Base-by-base conservation (phyloP, 2,888 invertebrate species). In the Thalpophila matura region DNA sequence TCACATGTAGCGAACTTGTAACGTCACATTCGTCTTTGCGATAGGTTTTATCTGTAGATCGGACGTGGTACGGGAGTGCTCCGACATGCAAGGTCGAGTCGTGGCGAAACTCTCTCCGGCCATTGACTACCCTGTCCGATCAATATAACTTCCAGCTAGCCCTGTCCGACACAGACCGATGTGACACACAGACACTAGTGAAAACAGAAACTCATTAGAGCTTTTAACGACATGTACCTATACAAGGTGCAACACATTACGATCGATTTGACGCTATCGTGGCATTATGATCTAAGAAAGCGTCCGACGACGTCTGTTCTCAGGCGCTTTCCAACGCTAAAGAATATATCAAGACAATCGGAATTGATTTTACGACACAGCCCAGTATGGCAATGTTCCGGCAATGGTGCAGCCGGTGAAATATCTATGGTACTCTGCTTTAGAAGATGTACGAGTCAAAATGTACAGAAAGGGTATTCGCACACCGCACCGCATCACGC, bases 151-250 rank as follows among this genome's bases (percentile, higher is more conserved):
- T 74, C 80, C 79, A 31, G 54, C 55, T 45, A 51, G 33, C n/a
- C 68, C 65, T 68, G 71, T 68, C 67, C 42, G 57, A 57, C 42
- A 27, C 58, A 54, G 53, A 74, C 73, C 80, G 72, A 81, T 77
- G 83, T 84, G 85, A 86, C 89, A 84, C 82, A 71, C 80, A 78
- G 84, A 86, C 88, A 86, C 85, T 81, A 86, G 88, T 86, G 88
- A 88, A 87, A 90, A 89, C 87, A 82, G 84, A 85, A 81, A 87
- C 90, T 89, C 89, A 91, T 91, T 91, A 91, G 86, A 84, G 80
- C 84, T 86, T 84, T 87, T 85, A 86, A 78, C 86, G 86, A 86
- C 87, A 85, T 86, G 84, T 84, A n/a, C n/a, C n/a, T n/a, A 84
- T 79, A 84, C 79, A 77, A 86, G 79, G 82, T 79, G 84, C 82